Base-by-base conservation (phyloP, 2,797 vertebrate species). In the Phalloptychus januarius region DNA sequence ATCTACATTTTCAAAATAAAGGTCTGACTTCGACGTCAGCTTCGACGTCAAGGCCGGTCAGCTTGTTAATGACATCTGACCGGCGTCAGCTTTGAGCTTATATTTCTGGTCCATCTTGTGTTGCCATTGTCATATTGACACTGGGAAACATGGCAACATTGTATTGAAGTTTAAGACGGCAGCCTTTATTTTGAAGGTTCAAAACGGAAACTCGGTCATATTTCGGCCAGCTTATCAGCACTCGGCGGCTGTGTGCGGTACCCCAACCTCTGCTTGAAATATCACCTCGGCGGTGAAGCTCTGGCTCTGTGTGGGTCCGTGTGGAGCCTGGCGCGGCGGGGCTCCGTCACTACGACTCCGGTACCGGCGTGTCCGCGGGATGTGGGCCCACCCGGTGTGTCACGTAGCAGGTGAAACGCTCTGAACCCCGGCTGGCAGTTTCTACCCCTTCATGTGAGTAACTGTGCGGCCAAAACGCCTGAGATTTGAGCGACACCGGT, bases 181-280 rank as follows among this genome's bases (percentile, higher is more conserved):
- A n/a, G 38, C n/a, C 0, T 71, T 92, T 91, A 87, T 45, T 78
- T 58, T 89, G 91, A 89, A 85, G 15, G 50, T 6, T 0, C 0
- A 0, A 0, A 67, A 50, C 79, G 87, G 88, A 80, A 87, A 28
- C 0, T 0, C 0, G 0, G 61, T 25, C 6, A 5, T 7, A 1
- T 33, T 23, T 33, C 0, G 3, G 6, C 16, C 20, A 74, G 16
- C 72, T 88, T 86, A 82, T 79, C 58, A 2, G 0, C 18, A 58
- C 85, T 72, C 38, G 88, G 93, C 71, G 79, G 81, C 0, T 77
- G 94, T 58, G 90, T 79, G 90, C 86, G 82, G 95, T 94, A 85
- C 96, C 95, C 91, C 93, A 94, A 78, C 94, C 78, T 81, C 88
- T 96, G 71, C 83, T 87, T 54, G 83, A 89, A 88, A 72, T 33